Percentiles rank a stretch among this genome's conserved stretches.
Evolutionary conservation across 2,888 invertebrate species (phyloP).

Genomic region (Bellardia pandia): DNA sequence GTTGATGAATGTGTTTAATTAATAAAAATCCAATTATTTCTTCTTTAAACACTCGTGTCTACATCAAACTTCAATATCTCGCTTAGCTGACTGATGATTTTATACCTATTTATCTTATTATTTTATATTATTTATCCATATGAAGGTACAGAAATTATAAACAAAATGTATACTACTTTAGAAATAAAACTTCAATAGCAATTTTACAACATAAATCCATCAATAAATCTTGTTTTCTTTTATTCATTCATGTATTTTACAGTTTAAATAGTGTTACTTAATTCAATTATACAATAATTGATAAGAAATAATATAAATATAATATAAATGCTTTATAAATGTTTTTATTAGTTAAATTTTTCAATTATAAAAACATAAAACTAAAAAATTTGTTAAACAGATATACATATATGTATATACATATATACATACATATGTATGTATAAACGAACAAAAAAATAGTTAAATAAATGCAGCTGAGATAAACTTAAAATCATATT

Average conservation of each 20-base stretch:
- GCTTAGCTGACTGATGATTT: no score
- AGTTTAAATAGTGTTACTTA: constrained; percentile 8
- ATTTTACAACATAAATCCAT: constrained; percentile 70
- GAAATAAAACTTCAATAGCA: constrained; percentile 42
- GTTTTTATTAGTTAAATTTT: not conserved
- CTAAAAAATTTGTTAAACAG: not conserved
- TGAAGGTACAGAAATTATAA: no score
- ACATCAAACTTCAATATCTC: no score
- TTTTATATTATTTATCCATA: no score
- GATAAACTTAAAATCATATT: constrained; percentile 17
- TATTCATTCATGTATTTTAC: constrained; percentile 54
- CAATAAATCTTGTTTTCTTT: constrained; percentile 42
- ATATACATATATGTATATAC: not conserved
- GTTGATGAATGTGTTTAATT: no score
- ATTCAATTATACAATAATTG: constrained; percentile 39
- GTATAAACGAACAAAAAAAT: not conserved
- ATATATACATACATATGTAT: no score
- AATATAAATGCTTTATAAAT: constrained; percentile 29
- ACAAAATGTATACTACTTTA: no score
- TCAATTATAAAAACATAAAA: not conserved
- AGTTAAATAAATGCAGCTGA: constrained; percentile 42
- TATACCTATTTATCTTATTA: no score
- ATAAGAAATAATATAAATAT: not conserved
- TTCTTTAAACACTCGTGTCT: no score
- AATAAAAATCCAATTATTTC: no score